Evolutionary conservation across 53 echinoderm and acorn worm species (phyloP), one percentile per base, ranked within the genome.

Genomic region (Stichopus horrens): DNA sequence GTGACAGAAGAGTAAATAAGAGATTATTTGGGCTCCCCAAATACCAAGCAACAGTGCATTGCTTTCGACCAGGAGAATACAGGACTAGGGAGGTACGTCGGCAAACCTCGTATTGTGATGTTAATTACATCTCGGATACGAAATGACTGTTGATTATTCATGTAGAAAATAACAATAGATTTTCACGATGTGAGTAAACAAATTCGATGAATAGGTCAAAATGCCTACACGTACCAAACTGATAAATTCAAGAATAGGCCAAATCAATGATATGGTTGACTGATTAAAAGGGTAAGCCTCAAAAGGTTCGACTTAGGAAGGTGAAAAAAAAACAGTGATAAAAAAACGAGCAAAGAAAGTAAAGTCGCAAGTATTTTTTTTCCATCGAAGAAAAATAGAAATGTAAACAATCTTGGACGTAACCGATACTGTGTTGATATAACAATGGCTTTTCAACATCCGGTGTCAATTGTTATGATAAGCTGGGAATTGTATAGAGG

Each of bases 101-200:
- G 16, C 16, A 9, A 52, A 77, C 16, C 9, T 37, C 77, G 20
- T 77, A 52, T 77, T 77, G 77, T 77, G 21, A 77, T 77, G 77
- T 0, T 77, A 77, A 77, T 77, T 14, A 76, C 14, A 77, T 16
- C 52, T 37, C 51, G 77, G 22, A 51, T 23, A 77, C 21, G 4
- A 52, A 53, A 52, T 76, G 11, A 6, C 52, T 52, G 51, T 53
- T 77, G 77, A 51, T 16, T 77, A 77, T 77, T 51, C 77, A 77
- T 18, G 54, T 11, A 10, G 11, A 76, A 52, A 52, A 53, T 77
- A 77, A 52, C 13, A 10, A 18, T 51, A 8, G 16, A 6, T 6
- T 13, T 76, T 21, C 21, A 14, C 14, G 51, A 20, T 21, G 76
- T 13, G 54, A 53, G 77, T 77, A 23, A 77, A 77, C 53, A 77